Conservation (phyloP, 2,797 vertebrate genomes). For the Diceros bicornis region DNA sequence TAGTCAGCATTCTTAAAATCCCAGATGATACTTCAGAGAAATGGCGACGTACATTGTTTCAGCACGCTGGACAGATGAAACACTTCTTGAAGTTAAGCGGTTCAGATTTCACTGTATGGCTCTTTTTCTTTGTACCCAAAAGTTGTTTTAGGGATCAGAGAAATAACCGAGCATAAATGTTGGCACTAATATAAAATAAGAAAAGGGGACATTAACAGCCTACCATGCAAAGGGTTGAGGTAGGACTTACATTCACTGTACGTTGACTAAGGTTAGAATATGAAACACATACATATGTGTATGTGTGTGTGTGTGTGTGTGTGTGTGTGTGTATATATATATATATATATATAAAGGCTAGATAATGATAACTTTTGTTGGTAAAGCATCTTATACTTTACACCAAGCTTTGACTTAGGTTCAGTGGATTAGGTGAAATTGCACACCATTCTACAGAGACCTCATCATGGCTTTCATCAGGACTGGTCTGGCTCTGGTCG, state of each 20-base stretch:
- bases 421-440: constrained; percentile 19
- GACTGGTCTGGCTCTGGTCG: not conserved
- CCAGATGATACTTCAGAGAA: constrained; percentile 6
- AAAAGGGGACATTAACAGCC: not conserved
- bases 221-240: not conserved
- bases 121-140: not conserved
- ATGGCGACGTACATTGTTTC: not conserved
- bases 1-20: not conserved
- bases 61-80: not conserved
- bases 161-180: not conserved
- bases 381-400: not conserved
- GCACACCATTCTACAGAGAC: not conserved
- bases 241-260: not conserved
- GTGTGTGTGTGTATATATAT: too few relatives aligned
- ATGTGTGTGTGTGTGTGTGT: too few relatives aligned
- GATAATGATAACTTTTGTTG: not conserved
- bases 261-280: not conserved
- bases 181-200: not conserved
- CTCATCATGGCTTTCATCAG: not conserved
- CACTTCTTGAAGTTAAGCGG: not conserved
- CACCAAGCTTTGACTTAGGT: not conserved
- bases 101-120: not conserved
- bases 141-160: not conserved
- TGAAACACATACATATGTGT: not conserved
- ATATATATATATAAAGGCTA: not conserved